phyloP scores from a whole-genome alignment of 2,113 vertebrate species.

The Kobus ellipsiprymnus region DNA sequence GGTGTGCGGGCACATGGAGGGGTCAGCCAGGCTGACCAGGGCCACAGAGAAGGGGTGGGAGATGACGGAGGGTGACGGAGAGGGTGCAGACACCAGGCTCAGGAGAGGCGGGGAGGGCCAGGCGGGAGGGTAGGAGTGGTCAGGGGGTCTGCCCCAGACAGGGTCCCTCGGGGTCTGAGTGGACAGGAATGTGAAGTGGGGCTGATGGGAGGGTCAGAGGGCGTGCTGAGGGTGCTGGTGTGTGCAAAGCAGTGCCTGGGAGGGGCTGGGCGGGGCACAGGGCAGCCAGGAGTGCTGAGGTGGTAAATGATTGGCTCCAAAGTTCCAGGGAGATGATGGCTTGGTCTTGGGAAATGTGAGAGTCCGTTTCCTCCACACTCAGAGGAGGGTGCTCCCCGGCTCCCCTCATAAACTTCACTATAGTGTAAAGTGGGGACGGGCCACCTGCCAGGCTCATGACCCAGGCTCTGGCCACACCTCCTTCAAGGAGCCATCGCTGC shows the following conservation, averaged over 20 bases:
- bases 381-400: background rate
- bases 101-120: background rate
- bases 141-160: too few species aligned
- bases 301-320: background rate
- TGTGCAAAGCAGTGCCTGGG: background rate
- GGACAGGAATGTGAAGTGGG: background rate
- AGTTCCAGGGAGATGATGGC: background rate
- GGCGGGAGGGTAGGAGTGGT: accelerated
- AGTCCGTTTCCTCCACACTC: background rate
- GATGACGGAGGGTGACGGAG: background rate
- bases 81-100: background rate
- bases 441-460: background rate
- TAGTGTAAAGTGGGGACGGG: accelerated
- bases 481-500: accelerated
- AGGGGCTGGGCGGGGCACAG: background rate
- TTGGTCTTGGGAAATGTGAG: accelerated
- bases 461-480: background rate
- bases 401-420: background rate
- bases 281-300: background rate
- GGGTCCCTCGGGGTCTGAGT: background rate
- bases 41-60: background rate
- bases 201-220: background rate
- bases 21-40: background rate
- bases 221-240: background rate
- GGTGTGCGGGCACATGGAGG: accelerated